Evolutionary conservation across 2,113 vertebrate species (phyloP).

Genomic region (Larimichthys polyactis): DNA sequence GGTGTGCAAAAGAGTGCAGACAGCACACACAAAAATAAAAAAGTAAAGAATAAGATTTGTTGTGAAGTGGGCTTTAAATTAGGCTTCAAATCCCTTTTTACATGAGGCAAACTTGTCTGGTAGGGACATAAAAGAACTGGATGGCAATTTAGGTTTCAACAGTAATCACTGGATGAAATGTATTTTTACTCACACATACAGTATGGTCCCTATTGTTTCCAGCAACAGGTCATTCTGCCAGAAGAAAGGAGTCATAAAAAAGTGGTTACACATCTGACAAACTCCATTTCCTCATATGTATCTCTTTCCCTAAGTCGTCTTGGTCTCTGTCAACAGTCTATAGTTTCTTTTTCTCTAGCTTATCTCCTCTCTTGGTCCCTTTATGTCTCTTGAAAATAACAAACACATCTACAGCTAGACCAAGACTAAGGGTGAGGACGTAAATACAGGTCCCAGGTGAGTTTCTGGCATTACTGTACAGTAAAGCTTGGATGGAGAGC

Average conservation of each 20-base stretch:
- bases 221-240: conserved; percentile 65
- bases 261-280: conserved; percentile 41
- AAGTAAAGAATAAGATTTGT: no score
- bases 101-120: not conserved
- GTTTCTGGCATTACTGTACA: conserved; percentile 35
- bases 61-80: conserved; percentile 22
- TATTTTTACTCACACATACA: conserved; percentile 53
- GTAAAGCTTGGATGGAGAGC: conserved; percentile 34
- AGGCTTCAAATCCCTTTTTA: not conserved
- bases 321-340: conserved; percentile 12
- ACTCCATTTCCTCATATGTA: conserved; percentile 25
- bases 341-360: not conserved
- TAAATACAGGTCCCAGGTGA: conserved; percentile 43
- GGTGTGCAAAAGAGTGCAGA: not conserved
- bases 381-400: conserved; percentile 30
- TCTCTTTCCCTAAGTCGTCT: not conserved
- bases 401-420: conserved; percentile 29
- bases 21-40: no score
- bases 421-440: conserved; percentile 32
- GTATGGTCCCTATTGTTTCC: conserved; percentile 55
- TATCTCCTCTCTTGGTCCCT: conserved; percentile 17
- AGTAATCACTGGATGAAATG: conserved; percentile 44
- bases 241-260: conserved; percentile 27
- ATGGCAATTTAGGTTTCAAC: conserved; percentile 41
- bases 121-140: not conserved